A percentile compares a stretch with the other conserved stretches of the same genome.
These are phyloP conservation scores for Eleginops maclovinus DNA, from an alignment of 2,113 vertebrate species.

Conservation along the genomic window DNA sequence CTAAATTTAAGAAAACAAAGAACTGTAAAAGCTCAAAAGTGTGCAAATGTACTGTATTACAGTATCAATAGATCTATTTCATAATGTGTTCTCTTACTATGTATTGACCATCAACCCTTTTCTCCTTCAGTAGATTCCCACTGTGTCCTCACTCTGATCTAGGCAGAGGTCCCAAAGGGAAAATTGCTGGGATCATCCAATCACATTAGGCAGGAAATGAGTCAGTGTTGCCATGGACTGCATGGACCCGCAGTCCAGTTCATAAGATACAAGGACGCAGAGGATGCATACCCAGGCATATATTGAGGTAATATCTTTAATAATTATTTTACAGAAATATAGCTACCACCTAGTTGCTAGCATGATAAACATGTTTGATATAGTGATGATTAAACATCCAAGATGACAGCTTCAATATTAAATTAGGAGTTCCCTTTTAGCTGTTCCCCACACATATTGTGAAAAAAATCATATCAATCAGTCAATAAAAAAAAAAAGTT, in stretches of 20 bases:
- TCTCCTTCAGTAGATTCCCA: background rate
- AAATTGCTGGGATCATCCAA: constrained; percentile 42
- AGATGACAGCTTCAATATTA: background rate
- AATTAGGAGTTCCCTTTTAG: no score
- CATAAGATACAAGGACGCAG: constrained; percentile 16
- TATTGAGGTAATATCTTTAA: background rate
- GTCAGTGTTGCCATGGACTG: constrained; percentile 56
- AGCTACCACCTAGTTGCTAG: background rate
- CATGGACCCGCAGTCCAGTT: constrained; percentile 41
- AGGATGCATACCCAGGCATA: background rate
- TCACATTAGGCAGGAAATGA: constrained; percentile 59
- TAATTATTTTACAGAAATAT: background rate
- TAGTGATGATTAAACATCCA: no score
- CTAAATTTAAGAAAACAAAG: no score
- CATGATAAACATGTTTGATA: background rate
- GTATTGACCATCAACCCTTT: constrained; percentile 1
- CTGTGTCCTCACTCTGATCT: constrained; percentile 11
- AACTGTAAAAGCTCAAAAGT: no score
- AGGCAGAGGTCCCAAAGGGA: constrained; percentile 52
- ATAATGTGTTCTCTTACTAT: background rate
- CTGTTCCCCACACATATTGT: no score
- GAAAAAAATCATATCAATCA: no score
- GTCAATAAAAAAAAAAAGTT: background rate
- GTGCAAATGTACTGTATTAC: background rate
- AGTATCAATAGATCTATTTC: background rate